Conservation (phyloP, 2,888 invertebrate genomes). For the Rhopalosiphum nymphaeae region DNA sequence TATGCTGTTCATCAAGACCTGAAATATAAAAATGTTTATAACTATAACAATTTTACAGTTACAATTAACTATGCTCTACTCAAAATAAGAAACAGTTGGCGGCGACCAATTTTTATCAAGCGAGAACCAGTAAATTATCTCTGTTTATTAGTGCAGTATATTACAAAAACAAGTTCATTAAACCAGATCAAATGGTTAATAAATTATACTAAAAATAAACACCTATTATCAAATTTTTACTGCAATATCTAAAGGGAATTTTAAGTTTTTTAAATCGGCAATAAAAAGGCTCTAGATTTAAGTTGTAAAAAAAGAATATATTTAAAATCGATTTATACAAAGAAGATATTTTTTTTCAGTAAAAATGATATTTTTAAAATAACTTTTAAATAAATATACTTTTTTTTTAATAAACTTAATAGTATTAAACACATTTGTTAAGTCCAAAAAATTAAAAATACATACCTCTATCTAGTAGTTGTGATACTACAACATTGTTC, state of each 20-base stretch:
- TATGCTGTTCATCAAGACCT: slow-evolving; percentile 85
- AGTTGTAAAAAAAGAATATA: neutral
- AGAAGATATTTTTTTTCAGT: too few species aligned
- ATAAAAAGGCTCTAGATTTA: neutral
- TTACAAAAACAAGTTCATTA: neutral
- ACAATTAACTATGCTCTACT: neutral
- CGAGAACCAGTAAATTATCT: neutral
- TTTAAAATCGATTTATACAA: neutral
- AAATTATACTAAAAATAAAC: neutral
- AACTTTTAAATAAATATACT: neutral
- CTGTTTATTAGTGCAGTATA: neutral
- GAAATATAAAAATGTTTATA: neutral
- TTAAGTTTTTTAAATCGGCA: neutral
- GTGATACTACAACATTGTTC: slow-evolving; percentile 86
- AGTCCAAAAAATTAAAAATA: neutral
- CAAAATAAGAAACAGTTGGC: too few species aligned
- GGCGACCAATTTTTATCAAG: too few species aligned
- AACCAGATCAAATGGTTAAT: neutral
- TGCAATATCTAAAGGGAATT: neutral
- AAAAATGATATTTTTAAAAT: too few species aligned
- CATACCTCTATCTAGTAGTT: slow-evolving; percentile 85
- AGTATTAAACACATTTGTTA: neutral
- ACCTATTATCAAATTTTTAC: neutral
- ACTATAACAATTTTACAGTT: neutral
- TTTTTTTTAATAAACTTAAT: neutral